Evolutionary conservation across 2,797 vertebrate genomes (phyloP).

Genomic region (Poecile montanus): DNA sequence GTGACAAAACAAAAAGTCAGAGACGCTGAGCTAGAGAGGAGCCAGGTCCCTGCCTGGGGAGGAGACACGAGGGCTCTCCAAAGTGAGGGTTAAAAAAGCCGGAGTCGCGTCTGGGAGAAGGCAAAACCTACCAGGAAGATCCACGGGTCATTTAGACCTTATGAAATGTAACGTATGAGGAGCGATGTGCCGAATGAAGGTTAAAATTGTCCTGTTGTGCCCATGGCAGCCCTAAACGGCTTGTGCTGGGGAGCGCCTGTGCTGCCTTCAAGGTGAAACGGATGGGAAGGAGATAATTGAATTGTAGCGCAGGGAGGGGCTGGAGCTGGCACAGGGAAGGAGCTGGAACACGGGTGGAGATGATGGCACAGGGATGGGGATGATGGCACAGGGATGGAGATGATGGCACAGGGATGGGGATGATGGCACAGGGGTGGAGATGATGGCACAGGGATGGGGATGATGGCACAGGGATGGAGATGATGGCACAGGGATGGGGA

Average conservation of each 20-base stretch:
- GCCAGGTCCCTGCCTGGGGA: neutral
- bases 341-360: too few species aligned
- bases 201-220: neutral
- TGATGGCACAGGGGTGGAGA: too few species aligned
- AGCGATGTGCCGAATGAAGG: neutral
- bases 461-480: accelerated
- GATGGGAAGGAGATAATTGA: neutral
- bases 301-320: accelerated
- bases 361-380: too few species aligned
- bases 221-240: neutral
- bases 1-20: slow-evolving; percentile 32
- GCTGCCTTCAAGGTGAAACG: neutral
- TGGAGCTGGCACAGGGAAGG: neutral
- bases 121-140: neutral
- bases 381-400: too few species aligned
- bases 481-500: neutral
- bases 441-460: too few species aligned
- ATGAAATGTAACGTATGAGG: neutral
- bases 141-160: neutral
- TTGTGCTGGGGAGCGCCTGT: neutral
- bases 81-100: neutral
- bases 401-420: too few species aligned
- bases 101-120: neutral
- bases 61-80: neutral
- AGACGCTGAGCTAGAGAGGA: neutral